These are phyloP conservation scores for Etheostoma nigrum DNA, from an alignment of 2,797 vertebrate species.

Conservation along the genomic window DNA sequence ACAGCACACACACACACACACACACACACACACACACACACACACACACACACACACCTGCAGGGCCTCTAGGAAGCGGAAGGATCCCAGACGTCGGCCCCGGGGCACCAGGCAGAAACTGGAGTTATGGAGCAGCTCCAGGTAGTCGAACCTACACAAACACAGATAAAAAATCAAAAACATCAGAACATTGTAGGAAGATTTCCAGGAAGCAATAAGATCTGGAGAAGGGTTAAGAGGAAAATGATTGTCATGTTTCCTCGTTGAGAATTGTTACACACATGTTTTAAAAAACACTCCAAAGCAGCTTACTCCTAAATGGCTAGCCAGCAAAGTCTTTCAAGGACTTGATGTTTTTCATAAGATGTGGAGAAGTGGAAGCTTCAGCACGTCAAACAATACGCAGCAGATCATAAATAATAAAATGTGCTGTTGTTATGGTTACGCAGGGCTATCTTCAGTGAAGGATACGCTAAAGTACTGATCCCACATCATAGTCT, in stretches of 20 bases:
- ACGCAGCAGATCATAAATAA: constrained; percentile 32
- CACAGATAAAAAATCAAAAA: constrained; percentile 1
- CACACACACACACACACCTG: constrained; percentile 76
- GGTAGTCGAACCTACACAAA: constrained; percentile 85
- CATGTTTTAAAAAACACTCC: constrained; percentile 22
- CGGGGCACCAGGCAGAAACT: constrained; percentile 88
- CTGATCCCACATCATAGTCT: constrained; percentile 33
- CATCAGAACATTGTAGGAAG: constrained; percentile 1
- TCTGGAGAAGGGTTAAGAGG: neutral
- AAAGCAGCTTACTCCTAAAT: constrained; percentile 20
- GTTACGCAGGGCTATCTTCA: neutral
- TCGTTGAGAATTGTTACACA: neutral
- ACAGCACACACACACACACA: no score
- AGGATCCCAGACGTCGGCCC: constrained; percentile 86
- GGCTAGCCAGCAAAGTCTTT: constrained; percentile 8
- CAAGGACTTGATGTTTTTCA: constrained; percentile 20
- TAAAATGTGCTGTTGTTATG: constrained; percentile 11
- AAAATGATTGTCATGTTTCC: constrained; percentile 5
- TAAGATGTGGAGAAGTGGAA: neutral
- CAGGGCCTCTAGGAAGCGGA: constrained; percentile 87
- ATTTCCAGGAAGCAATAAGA: neutral
- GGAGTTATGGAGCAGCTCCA: constrained; percentile 88
- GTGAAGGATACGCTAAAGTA: constrained; percentile 27
- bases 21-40: constrained; percentile 14
- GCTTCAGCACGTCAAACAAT: constrained; percentile 21